Base-by-base conservation (phyloP, 2,888 invertebrate species). In the Mongoloraphidia duomilia region DNA sequence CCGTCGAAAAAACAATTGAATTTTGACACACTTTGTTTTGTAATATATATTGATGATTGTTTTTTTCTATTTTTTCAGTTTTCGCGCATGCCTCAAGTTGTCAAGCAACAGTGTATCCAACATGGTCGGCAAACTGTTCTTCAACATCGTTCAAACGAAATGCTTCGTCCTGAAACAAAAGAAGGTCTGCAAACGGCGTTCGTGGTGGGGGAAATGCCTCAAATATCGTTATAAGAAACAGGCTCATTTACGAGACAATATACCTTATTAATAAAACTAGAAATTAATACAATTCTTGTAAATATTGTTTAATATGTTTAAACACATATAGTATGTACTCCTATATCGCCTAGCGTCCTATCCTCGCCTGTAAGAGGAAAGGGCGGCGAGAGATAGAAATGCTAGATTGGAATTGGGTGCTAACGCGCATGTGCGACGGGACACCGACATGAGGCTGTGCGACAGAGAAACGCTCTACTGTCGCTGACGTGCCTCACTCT, bases 91-190 rank as follows among this genome's bases (percentile, higher is more conserved):
- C 63, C 72, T 96, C 55, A 91, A 92, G 66, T 79, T 88, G 69
- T 85, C 90, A 0, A 80, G 82, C 57, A 88, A 89, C 0, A 82
- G 85, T 8, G 84, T 91, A 9, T 87, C 94, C 9, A 88, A 89
- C 63, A 77, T 92, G 68, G 90, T 93, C 48, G 93, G 93, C 3
- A 88, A 87, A 60, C 73, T 95, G 35, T 96, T 92, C 74, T 96
- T 96, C 78, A 92, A 95, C 69, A 76, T 94, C 41, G 84, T 95
- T n/a, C 91, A 91, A 63, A 88, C 90, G 0, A 87, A 91, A 64
- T 96, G 96, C 61, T 95, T 96, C 68, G 77, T 86, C 1, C 70
- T 96, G 40, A 85, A 86, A 60, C 78, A 80, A 2, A 82, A 85
- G 55, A 80, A 81, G 57, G 72, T 80, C 33, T 95, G 95, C 69